Evolutionary conservation across 92 coral and sea anemone species (phyloP).

Genomic region (Zoanthus gigantus): DNA sequence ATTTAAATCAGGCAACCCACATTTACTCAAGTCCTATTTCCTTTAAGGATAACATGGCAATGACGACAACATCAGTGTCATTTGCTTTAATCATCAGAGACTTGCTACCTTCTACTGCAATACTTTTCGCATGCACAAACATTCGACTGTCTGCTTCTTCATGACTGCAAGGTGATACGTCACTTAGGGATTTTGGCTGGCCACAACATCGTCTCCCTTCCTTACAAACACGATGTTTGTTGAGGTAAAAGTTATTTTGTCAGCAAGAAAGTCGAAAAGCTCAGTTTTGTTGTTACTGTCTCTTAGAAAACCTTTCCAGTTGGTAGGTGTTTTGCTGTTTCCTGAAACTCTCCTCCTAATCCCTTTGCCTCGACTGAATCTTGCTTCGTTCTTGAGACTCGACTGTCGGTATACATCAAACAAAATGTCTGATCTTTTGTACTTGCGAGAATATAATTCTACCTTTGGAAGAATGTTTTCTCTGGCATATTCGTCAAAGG

Average conservation of each 20-base stretch:
- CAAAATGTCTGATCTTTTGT: too few relatives aligned
- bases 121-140: slow-evolving; percentile 30
- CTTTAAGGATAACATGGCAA: slow-evolving; percentile 8
- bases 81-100: slow-evolving; percentile 43
- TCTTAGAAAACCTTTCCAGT: slow-evolving; percentile 63
- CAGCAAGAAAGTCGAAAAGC: slow-evolving; percentile 65
- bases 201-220: background rate
- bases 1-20: slow-evolving; percentile 5
- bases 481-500: slow-evolving; percentile 56
- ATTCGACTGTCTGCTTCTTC: slow-evolving; percentile 32
- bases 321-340: slow-evolving; percentile 48
- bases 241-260: slow-evolving; percentile 46
- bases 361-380: slow-evolving; percentile 45
- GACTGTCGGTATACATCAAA: too few relatives aligned
- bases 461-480: slow-evolving; percentile 62
- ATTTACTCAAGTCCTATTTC: background rate
- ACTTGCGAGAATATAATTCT: slow-evolving; percentile 35
- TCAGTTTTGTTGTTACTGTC: slow-evolving; percentile 38
- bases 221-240: background rate
- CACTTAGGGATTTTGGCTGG: background rate
- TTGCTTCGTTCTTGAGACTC: slow-evolving; percentile 47
- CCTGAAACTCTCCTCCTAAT: slow-evolving; percentile 58
- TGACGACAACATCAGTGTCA: slow-evolving; percentile 45
- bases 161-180: slow-evolving; percentile 31
- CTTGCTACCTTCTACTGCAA: slow-evolving; percentile 19